Evolutionary conservation across 2,888 invertebrate genomes (phyloP).

Genomic region (Torymus tubicola): DNA sequence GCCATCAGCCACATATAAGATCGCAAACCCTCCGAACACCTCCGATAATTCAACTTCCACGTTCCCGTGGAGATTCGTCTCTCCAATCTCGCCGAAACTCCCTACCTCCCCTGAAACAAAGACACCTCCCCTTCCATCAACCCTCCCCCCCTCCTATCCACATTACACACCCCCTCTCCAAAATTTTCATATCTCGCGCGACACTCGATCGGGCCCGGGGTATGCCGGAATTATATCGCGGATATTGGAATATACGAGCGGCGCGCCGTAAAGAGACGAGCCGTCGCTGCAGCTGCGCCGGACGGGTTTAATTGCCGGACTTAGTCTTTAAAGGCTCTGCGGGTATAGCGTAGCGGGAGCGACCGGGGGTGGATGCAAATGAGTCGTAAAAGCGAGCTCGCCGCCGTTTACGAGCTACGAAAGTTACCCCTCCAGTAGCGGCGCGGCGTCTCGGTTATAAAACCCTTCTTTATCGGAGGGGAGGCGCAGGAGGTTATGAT

Average conservation of each 20-base stretch:
- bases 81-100: no score
- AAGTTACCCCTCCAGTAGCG: constrained; percentile 25
- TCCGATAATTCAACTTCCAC: no score
- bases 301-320: constrained; percentile 73
- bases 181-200: constrained; percentile 51
- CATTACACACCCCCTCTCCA: background rate
- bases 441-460: constrained; percentile 42
- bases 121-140: no score
- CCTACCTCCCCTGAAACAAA: no score
- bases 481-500: constrained; percentile 47
- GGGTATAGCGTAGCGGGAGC: no score
- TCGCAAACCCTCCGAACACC: no score
- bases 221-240: constrained; percentile 61
- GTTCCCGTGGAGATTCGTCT: no score
- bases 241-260: constrained; percentile 65
- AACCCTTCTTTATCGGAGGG: constrained; percentile 54
- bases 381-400: constrained; percentile 70
- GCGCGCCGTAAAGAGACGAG: constrained; percentile 49
- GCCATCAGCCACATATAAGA: no score
- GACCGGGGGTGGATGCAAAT: constrained; percentile 68
- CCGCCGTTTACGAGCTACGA: constrained; percentile 55
- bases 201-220: constrained; percentile 57
- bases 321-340: constrained; percentile 70
- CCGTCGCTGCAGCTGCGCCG: constrained; percentile 61
- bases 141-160: no score